Evolutionary conservation across 23 tunicate genomes (phyloP), one percentile per base, ranked within the genome.

Genomic region (Halocynthia roretzi): DNA sequence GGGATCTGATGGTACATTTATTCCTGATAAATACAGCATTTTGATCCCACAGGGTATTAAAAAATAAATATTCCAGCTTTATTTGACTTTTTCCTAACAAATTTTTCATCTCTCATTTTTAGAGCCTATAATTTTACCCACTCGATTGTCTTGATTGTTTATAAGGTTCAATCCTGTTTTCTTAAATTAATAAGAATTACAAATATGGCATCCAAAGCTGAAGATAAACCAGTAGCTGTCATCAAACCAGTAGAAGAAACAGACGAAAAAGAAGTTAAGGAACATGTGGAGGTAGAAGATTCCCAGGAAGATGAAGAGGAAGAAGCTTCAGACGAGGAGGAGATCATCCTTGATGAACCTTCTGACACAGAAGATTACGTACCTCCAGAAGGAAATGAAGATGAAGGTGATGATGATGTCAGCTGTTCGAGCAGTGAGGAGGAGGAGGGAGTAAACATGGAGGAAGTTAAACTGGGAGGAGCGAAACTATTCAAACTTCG

Each of bases 381-480:
- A 53, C 78, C 70, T 31, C 56, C 49, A 7, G 54, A 58, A 56
- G 55, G 58, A 57, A 71, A n/a, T 4, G 70, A 61, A 12, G 87
- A 83, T 52, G 53, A 70, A 8, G 54, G 50, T 53, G 73, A 71
- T 21, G 76, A 67, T 7, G 84, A 85, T 22, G 82, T 56, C 9
- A 51, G 21, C 17, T 74, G 78, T 14, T 85, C 90, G 7, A 85
- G 90, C 70, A 82, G 93, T 1, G 93, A 86, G 40, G 85, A 85
- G 61, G 90, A 85, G 57, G 76, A 8, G 9, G 90, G 81, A 10
- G 69, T 85, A 40, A 54, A 65, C 10, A 70, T 80, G 7, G 64
- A 73, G 58, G 67, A 62, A 52, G 60, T 65, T 53, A 53, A 70
- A 40, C 20, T 52, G 9, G 76, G 83, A 52, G 73, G 73, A 9